Conservation (phyloP, 2,797 vertebrate species). For the Brotula barbata region DNA sequence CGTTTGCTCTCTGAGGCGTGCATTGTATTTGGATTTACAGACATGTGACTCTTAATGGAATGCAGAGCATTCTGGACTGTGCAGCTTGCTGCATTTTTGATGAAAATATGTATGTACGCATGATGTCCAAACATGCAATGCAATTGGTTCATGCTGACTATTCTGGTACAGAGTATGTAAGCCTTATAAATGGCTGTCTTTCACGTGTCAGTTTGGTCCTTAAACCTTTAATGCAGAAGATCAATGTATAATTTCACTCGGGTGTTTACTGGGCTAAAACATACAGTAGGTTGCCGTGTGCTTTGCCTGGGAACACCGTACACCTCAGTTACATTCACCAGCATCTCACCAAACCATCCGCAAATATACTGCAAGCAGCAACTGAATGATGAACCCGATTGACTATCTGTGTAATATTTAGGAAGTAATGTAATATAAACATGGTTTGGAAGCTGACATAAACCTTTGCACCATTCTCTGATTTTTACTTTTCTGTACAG, state of each 20-base stretch:
- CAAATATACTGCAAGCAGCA: slow-evolving; percentile 22
- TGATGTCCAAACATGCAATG: slow-evolving; percentile 2
- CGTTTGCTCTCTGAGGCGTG: not conserved
- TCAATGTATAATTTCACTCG: slow-evolving; percentile 1
- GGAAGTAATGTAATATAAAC: slow-evolving; percentile 32
- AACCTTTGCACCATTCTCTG: slow-evolving; percentile 41
- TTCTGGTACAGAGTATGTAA: not conserved
- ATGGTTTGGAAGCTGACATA: not conserved
- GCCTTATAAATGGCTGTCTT: not conserved
- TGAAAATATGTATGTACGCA: slow-evolving; percentile 2
- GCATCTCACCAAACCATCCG: slow-evolving; percentile 41
- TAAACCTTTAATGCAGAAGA: slow-evolving; percentile 18
- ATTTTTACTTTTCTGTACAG: slow-evolving; percentile 13
- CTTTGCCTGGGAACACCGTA: slow-evolving; percentile 3
- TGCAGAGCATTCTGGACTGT: not conserved
- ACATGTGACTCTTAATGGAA: slow-evolving; percentile 6
- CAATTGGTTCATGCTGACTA: not conserved
- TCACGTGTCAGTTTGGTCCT: not conserved
- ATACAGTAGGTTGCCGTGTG: not conserved
- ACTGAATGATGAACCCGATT: no score
- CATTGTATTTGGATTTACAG: not conserved
- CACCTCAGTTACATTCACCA: slow-evolving; percentile 34
- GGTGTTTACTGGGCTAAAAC: slow-evolving; percentile 13
- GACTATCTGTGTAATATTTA: slow-evolving; percentile 19
- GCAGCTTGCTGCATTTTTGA: not conserved